Evolutionary conservation across 2,113 vertebrate species (phyloP).

Genomic region (Embiotoca jacksoni): DNA sequence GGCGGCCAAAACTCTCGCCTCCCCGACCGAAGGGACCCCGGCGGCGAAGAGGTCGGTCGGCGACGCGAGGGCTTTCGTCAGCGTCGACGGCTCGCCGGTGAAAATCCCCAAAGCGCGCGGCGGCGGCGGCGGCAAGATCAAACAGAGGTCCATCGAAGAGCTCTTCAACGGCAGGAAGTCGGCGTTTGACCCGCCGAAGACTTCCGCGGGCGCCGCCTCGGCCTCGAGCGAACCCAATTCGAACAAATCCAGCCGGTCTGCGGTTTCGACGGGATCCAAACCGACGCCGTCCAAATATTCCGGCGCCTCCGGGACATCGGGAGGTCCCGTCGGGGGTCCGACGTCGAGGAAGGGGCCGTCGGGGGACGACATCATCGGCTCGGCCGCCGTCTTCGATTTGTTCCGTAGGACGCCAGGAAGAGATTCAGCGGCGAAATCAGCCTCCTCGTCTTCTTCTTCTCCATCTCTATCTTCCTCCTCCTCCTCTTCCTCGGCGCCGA

Average conservation of each 20-base stretch:
- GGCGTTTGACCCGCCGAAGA: too few relatives aligned
- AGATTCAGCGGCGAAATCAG: neutral
- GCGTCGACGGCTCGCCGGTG: constrained; percentile 83
- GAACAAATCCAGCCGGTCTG: neutral
- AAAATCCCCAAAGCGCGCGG: constrained; percentile 71
- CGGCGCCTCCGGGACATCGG: constrained; percentile 7
- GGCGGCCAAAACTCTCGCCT: constrained; percentile 3
- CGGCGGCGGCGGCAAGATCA: constrained; percentile 13
- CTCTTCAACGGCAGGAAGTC: constrained; percentile 65
- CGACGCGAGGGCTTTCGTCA: constrained; percentile 81
- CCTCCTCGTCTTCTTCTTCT: constrained; percentile 11
- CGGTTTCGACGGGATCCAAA: constrained; percentile 3
- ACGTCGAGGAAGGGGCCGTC: constrained; percentile 72
- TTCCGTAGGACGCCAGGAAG: constrained; percentile 64
- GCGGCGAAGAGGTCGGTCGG: constrained; percentile 80
- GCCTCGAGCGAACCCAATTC: too few relatives aligned
- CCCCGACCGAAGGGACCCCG: neutral
- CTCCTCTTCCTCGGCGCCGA: constrained; percentile 43
- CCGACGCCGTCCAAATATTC: constrained; percentile 55
- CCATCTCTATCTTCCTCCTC: constrained; percentile 19
- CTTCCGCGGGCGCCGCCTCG: too few relatives aligned
- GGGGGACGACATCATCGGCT: constrained; percentile 52
- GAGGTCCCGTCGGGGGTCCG: neutral
- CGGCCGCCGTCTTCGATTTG: constrained; percentile 71
- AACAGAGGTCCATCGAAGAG: constrained; percentile 72